A percentile compares a stretch with the other conserved stretches of the same genome.
Evolutionary conservation across 2,797 vertebrate species (phyloP).

Genomic region (Ataeniobius toweri): DNA sequence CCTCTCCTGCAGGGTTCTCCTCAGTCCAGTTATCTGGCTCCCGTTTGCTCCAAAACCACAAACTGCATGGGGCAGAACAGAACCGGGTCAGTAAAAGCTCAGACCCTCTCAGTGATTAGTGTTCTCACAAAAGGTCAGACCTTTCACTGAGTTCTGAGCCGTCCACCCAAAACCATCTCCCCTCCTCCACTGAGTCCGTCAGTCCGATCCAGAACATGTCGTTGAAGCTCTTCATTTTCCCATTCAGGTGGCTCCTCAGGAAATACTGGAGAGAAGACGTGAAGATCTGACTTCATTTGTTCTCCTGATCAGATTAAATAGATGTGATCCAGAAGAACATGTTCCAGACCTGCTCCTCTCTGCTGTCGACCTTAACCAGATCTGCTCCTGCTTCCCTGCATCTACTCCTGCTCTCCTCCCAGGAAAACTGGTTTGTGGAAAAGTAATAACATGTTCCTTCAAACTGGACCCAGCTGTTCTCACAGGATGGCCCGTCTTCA

Average conservation of each 20-base stretch:
- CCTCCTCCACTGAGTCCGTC: background rate
- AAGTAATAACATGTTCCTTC: background rate
- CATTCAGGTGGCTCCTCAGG: background rate
- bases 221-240: background rate
- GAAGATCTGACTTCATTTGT: too few species aligned
- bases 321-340: background rate
- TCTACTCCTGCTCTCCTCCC: background rate
- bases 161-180: background rate
- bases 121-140: background rate
- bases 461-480: background rate
- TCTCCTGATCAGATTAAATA: background rate
- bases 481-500: background rate
- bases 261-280: background rate
- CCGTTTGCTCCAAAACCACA: background rate
- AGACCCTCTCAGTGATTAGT: background rate
- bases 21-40: background rate
- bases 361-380: background rate
- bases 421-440: background rate
- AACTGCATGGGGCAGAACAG: background rate
- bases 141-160: background rate
- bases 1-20: background rate
- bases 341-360: background rate
- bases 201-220: conserved; percentile 5
- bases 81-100: background rate
- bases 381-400: background rate